These are phyloP conservation scores for Athene noctua DNA, from an alignment of 2,113 vertebrate species.

Conservation along the genomic window DNA sequence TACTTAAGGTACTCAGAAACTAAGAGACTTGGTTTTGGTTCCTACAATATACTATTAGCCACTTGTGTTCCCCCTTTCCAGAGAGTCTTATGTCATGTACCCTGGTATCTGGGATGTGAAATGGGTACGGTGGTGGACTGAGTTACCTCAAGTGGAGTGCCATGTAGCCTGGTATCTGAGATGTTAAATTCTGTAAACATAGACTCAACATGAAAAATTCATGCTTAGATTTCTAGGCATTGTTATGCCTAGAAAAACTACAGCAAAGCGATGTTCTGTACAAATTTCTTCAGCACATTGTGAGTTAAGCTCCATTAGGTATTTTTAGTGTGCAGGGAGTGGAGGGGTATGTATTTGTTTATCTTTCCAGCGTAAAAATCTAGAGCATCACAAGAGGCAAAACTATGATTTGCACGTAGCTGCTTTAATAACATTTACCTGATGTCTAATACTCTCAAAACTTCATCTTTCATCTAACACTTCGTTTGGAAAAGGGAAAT, in stretches of 20 bases:
- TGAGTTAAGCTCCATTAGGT: background rate
- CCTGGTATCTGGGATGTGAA: background rate
- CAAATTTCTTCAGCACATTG: background rate
- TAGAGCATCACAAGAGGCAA: background rate
- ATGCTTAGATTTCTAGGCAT: too few relatives aligned
- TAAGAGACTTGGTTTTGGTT: background rate
- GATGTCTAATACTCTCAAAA: background rate
- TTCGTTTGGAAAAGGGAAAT: background rate
- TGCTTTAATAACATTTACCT: background rate
- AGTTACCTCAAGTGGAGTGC: background rate
- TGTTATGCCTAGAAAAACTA: background rate
- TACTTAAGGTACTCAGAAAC: background rate
- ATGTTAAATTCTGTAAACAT: background rate
- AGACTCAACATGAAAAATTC: background rate
- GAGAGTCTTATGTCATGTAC: accelerated
- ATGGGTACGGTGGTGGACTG: background rate
- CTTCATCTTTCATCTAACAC: background rate
- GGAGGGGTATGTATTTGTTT: background rate
- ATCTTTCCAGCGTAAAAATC: background rate
- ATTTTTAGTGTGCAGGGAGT: background rate
- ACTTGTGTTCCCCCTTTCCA: background rate
- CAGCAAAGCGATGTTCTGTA: background rate
- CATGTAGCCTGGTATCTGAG: too few relatives aligned
- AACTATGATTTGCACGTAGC: background rate
- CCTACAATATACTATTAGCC: background rate